Evolutionary conservation across 1,140 invertebrate species (phyloP).

Genomic region (Scaptomyza montana): DNA sequence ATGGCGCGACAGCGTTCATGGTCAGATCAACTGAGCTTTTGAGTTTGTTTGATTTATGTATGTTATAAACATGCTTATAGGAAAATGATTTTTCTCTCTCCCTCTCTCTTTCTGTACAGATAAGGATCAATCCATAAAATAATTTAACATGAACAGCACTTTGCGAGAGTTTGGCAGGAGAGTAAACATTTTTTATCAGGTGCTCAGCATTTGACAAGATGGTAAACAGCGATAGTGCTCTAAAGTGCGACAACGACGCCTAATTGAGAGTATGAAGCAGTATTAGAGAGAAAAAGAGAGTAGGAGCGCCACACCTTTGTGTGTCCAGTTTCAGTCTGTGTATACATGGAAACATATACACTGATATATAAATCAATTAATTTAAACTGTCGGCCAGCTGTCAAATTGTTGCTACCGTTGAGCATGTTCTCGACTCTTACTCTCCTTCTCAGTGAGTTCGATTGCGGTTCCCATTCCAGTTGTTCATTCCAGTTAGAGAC

Average conservation of each 20-base stretch:
- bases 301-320: constrained; percentile 13
- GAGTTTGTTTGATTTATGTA: constrained; percentile 39
- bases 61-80: constrained; percentile 29
- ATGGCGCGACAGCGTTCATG: constrained; percentile 59
- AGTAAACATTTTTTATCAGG: constrained; percentile 5
- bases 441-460: too few relatives aligned
- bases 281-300: background rate
- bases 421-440: constrained; percentile 38
- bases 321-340: constrained; percentile 39
- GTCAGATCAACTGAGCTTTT: constrained; percentile 59
- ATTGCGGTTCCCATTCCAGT: background rate
- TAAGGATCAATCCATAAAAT: constrained; percentile 62
- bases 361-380: constrained; percentile 73
- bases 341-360: constrained; percentile 19
- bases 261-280: constrained; percentile 31
- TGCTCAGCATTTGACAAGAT: constrained; percentile 41
- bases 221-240: constrained; percentile 52
- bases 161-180: too few relatives aligned
- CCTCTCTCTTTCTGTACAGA: too few relatives aligned
- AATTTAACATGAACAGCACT: constrained; percentile 65
- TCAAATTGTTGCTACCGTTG: constrained; percentile 77
- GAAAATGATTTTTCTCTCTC: background rate
- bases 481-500: constrained; percentile 16
- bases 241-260: constrained; percentile 10
- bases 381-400: constrained; percentile 80